Evolutionary conservation across 2,797 vertebrate species (phyloP), one percentile per base, ranked within the genome.

Genomic region (Percopsis omiscomaycus): DNA sequence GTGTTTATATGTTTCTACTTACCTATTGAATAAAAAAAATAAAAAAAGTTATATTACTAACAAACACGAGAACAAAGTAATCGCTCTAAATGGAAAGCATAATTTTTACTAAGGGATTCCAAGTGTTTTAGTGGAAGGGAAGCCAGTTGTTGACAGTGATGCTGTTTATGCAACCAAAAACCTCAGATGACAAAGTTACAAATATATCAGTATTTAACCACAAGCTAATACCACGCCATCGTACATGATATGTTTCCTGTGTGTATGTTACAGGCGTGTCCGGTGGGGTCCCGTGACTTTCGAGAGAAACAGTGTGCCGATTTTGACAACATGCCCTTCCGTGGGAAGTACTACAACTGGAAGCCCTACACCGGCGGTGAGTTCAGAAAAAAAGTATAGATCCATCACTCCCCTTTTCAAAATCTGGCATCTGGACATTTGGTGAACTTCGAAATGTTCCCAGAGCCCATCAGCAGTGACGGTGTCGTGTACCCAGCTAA

Each of bases 341-440:
- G 97, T 46, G 97, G 97, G 84, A 99, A 98, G 76, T 98, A 96
- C 88, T 99, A 99, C 93, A 98, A 95, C 93, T 99, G 97, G 97
- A 98, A 98, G 84, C 97, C 97, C 71, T 98, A 97, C 93, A 97
- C 96, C 83, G 97, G 97, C 89, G 97, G 97, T 98, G 94, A 92
- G 89, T 85, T 75, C 48, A 71, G 51, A 61, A 32, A 46, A 5
- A 2, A 22, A 28, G 3, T 48, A 48, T 9, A 4, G 5, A 4
- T 37, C 46, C 15, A 16, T 3, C 46, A 2, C 29, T 45, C 9
- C 53, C 15, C 42, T 50, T 46, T 28, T 56, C 27, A 13, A 14
- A 22, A 42, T 14, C 15, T 30, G 11, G 32, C 22, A 22, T 22
- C 22, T 42, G 29, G 37, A 2, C 42, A 32, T 15, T 11, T 58